A percentile compares a stretch with the other conserved stretches of the same genome.
These are phyloP conservation scores for Pyrochroa serraticornis DNA, from an alignment of 2,888 invertebrate species.

Conservation along the genomic window DNA sequence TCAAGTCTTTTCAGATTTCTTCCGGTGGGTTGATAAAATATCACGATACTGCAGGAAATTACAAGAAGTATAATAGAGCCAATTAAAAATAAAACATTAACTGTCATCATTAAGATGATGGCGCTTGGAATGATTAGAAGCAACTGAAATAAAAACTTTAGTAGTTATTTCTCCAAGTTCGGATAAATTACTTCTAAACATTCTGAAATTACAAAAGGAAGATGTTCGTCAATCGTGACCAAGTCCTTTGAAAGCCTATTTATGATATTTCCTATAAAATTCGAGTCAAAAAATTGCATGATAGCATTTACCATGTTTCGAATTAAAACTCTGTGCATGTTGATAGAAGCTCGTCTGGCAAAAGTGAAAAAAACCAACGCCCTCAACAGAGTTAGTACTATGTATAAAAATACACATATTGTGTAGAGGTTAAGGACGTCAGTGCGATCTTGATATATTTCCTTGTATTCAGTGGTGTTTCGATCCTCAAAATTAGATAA, in stretches of 20 bases:
- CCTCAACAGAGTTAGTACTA: neutral
- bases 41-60: constrained; percentile 30
- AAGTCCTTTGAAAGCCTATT: constrained; percentile 2
- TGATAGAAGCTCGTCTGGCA: neutral
- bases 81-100: constrained; percentile 18
- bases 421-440: no score
- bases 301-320: neutral
- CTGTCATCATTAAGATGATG: constrained; percentile 24
- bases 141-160: neutral
- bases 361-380: neutral
- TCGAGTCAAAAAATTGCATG: neutral
- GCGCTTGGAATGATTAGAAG: neutral
- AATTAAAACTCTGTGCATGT: neutral
- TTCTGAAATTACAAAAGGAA: constrained; percentile 1
- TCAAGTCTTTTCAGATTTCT: constrained; percentile 45
- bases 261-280: neutral
- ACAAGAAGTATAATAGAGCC: constrained; percentile 32
- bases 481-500: no score
- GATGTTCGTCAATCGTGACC: neutral
- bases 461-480: no score
- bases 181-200: neutral
- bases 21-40: constrained; percentile 40
- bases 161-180: neutral
- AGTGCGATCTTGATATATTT: no score
- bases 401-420: neutral